Evolutionary conservation across 2,797 vertebrate species (phyloP), one percentile per base, ranked within the genome.

Genomic region (Lagocephalus sceleratus): DNA sequence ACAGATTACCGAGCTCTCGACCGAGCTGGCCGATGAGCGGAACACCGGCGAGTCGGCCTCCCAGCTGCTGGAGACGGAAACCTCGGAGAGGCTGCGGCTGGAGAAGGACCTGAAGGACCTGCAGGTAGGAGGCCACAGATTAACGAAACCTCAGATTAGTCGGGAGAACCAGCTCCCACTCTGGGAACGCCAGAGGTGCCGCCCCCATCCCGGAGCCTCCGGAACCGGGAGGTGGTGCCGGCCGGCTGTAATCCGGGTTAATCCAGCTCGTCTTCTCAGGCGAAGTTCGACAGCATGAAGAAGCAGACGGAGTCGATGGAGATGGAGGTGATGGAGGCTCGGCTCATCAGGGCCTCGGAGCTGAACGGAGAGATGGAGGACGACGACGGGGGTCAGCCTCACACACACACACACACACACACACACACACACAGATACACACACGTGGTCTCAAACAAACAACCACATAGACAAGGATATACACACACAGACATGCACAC

Each of bases 281-380:
- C 85, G 56, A 95, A 95, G 79, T 97, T 93, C 0, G 96, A 98
- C 58, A 87, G 84, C 12, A 90, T 93, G 85, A 98, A 94, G 80
- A 99, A 98, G 71, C 92, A 96, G 73, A 94, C 92, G 93, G 95
- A 97, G 57, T 92, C 92, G 0, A 96, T 98, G 94, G 97, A 99
- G 82, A 94, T 98, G 92, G 96, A 98, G 62, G 96, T 98, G 87
- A 97, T 97, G 94, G 97, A 99, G 74, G 94, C 96, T 56, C 90
- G 95, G 35, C 94, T 99, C 66, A 94, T 98, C 71, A 89, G 93
- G 15, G 94, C 95, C 0, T 94, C 96, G 0, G 97, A 98, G 61
- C 91, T 98, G 73, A 98, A 97, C 0, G 95, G 95, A 40, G 96
- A 97, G 61, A 87, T 95, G 32, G 95, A 98, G 0, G 95, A 96